phyloP scores from a whole-genome alignment of 1,140 invertebrate genomes.

The Hyles euphorbiae region DNA sequence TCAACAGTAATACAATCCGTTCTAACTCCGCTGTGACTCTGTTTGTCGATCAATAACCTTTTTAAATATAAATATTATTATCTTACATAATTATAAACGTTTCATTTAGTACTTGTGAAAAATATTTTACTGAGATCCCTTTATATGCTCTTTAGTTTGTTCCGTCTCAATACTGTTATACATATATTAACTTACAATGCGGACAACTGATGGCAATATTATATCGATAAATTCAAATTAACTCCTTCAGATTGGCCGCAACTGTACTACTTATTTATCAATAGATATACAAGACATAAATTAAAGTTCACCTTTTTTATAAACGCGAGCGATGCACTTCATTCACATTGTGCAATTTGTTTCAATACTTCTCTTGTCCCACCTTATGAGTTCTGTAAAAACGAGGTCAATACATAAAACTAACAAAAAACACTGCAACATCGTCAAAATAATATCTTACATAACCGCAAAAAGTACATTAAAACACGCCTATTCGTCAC shows the following conservation, averaged over 20 bases:
- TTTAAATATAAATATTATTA: slow-evolving; percentile 37
- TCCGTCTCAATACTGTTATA: slow-evolving; percentile 58
- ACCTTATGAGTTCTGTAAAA: no score
- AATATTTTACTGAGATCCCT: slow-evolving; percentile 63
- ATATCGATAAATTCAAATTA: slow-evolving; percentile 3
- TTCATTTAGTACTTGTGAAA: slow-evolving; percentile 51
- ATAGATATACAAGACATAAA: slow-evolving; percentile 68
- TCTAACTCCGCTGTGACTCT: background rate
- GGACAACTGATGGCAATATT: background rate
- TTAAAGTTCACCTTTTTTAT: slow-evolving; percentile 65
- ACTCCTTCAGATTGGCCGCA: background rate
- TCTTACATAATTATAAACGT: slow-evolving; percentile 39
- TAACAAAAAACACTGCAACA: no score
- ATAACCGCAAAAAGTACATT: no score
- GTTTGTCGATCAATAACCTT: slow-evolving; percentile 14
- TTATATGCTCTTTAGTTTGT: slow-evolving; percentile 55
- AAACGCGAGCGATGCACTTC: slow-evolving; percentile 54
- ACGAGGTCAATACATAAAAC: no score
- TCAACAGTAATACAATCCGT: background rate
- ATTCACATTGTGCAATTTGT: slow-evolving; percentile 54
- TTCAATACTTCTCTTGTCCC: slow-evolving; percentile 11
- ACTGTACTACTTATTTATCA: slow-evolving; percentile 18
- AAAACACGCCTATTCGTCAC: no score
- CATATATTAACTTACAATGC: slow-evolving; percentile 16
- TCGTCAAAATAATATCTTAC: no score